These are phyloP conservation scores for Hydroisotoma schaefferi DNA, from an alignment of 2,888 invertebrate genomes.

Conservation along the genomic window DNA sequence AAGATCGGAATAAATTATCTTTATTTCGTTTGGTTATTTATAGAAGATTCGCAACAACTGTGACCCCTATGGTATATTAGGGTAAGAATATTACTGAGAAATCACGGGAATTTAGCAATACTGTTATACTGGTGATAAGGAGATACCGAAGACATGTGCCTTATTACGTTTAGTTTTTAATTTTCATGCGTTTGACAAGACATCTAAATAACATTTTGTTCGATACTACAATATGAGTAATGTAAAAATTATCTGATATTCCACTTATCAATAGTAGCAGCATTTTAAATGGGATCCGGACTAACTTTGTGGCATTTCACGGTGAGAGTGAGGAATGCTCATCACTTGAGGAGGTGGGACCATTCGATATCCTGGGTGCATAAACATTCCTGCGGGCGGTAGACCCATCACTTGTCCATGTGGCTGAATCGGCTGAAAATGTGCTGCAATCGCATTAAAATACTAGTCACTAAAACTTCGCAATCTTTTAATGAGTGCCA, in stretches of 20 bases:
- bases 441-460: neutral
- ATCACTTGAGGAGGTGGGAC: conserved; percentile 8
- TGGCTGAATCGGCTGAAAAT: conserved; percentile 2
- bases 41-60: conserved; percentile 2
- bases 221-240: neutral
- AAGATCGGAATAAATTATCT: conserved; percentile 12
- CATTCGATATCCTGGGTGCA: conserved; percentile 22
- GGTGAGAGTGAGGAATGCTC: conserved; percentile 17
- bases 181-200: too few relatives aligned
- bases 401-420: conserved; percentile 5
- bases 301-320: conserved; percentile 20
- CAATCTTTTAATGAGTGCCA: too few relatives aligned
- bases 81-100: neutral
- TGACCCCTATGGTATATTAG: neutral
- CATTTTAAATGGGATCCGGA: neutral
- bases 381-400: conserved; percentile 11
- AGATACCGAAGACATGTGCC: neutral
- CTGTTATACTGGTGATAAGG: neutral
- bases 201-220: neutral
- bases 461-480: neutral
- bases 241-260: neutral
- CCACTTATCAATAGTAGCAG: neutral
- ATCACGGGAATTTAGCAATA: neutral
- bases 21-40: conserved; percentile 5
- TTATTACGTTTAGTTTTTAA: neutral